phyloP scores from a whole-genome alignment of 2,797 vertebrate species.

The Hippoglossus hippoglossus region DNA sequence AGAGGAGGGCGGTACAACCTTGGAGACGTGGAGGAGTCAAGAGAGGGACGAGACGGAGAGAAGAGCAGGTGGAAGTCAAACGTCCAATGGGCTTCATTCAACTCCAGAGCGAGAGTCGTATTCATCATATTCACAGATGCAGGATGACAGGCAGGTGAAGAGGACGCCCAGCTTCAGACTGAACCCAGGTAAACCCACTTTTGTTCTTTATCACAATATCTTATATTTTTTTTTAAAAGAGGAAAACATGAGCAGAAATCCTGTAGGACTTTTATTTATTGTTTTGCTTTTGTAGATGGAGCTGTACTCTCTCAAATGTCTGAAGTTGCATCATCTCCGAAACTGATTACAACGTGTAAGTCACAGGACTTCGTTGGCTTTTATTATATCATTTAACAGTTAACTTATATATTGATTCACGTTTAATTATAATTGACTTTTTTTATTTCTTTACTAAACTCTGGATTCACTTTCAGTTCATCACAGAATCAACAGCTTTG shows the following conservation, averaged over 20 bases:
- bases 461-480: conserved; percentile 58
- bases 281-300: conserved; percentile 74
- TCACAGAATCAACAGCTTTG: conserved; percentile 72
- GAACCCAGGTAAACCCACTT: conserved; percentile 68
- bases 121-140: background rate
- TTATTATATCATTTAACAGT: background rate
- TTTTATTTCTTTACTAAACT: background rate
- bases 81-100: conserved; percentile 64
- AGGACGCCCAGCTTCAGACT: conserved; percentile 70
- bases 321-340: conserved; percentile 41
- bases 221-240: no score
- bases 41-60: conserved; percentile 29
- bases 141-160: conserved; percentile 1
- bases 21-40: conserved; percentile 22
- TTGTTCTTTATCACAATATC: background rate
- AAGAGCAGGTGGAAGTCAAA: conserved; percentile 17
- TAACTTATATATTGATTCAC: background rate
- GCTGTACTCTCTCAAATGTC: conserved; percentile 78
- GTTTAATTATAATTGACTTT: background rate
- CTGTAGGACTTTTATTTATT: background rate
- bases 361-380: conserved; percentile 13
- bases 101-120: background rate
- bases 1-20: background rate
- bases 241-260: background rate
- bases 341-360: conserved; percentile 72